Conservation (phyloP, 1,140 invertebrate genomes). For the Drosophila suzukii region DNA sequence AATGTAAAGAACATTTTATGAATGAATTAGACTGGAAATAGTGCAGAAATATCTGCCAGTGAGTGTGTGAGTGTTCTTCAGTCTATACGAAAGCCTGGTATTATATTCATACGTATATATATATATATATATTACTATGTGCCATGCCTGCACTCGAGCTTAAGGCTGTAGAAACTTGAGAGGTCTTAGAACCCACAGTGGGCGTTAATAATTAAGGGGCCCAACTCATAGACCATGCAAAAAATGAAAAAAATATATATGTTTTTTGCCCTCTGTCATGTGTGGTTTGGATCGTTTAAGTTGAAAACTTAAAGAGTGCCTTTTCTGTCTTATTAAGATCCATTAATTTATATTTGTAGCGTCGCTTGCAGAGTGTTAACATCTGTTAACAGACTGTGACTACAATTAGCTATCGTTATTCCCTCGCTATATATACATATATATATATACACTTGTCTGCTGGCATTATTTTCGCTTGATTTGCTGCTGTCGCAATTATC, state of each 20-base stretch:
- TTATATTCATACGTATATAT: neutral
- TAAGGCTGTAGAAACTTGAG: conserved; percentile 30
- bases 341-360: conserved; percentile 13
- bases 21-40: conserved; percentile 84
- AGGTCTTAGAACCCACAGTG: conserved; percentile 30
- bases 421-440: neutral
- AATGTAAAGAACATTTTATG: conserved; percentile 56
- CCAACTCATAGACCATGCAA: conserved; percentile 13
- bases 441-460: conserved; percentile 14
- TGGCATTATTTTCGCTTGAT: conserved; percentile 30
- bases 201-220: conserved; percentile 35
- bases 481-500: conserved; percentile 38
- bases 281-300: neutral
- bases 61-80: conserved; percentile 7
- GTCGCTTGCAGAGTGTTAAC: conserved; percentile 2
- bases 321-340: conserved; percentile 7
- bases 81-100: neutral
- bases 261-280: neutral
- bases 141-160: conserved; percentile 11
- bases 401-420: conserved; percentile 31
- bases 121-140: neutral
- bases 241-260: neutral
- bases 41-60: conserved; percentile 44
- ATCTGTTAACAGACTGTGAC: conserved; percentile 30
- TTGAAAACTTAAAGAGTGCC: neutral